Percentiles rank a stretch among this genome's conserved stretches.
phyloP scores from a whole-genome alignment of 2,797 vertebrate genomes.

The Hozukius guyotensis region DNA sequence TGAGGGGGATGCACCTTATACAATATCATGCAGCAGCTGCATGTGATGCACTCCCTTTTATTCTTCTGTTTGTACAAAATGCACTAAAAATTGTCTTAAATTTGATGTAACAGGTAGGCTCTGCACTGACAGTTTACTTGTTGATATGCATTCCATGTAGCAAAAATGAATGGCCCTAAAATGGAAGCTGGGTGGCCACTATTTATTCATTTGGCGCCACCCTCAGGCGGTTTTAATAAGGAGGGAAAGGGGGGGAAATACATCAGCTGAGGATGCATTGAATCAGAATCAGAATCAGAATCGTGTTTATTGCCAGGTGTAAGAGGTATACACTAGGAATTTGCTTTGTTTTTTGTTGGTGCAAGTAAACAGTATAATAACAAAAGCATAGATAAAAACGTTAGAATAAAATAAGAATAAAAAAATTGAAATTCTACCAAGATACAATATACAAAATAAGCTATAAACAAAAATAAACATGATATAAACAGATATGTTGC shows the following conservation, averaged over 20 bases:
- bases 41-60: neutral
- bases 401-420: no score
- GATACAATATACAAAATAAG: no score
- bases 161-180: constrained; percentile 68
- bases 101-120: constrained; percentile 69
- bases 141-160: constrained; percentile 74
- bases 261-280: constrained; percentile 30
- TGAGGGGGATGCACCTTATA: constrained; percentile 14
- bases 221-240: constrained; percentile 78
- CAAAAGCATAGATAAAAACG: no score
- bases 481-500: neutral
- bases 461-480: no score
- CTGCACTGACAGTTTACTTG: constrained; percentile 67
- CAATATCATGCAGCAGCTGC: constrained; percentile 5
- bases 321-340: no score
- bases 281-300: neutral
- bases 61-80: neutral
- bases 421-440: no score
- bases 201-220: constrained; percentile 86
- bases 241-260: constrained; percentile 4
- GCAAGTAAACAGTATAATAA: no score
- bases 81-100: constrained; percentile 3
- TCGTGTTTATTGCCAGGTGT: no score
- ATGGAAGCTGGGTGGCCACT: constrained; percentile 65
- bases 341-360: no score